Percentiles rank a stretch among this genome's conserved stretches.
These are phyloP conservation scores for Caradrina kadenii DNA, from an alignment of 2,888 invertebrate genomes.

Conservation along the genomic window DNA sequence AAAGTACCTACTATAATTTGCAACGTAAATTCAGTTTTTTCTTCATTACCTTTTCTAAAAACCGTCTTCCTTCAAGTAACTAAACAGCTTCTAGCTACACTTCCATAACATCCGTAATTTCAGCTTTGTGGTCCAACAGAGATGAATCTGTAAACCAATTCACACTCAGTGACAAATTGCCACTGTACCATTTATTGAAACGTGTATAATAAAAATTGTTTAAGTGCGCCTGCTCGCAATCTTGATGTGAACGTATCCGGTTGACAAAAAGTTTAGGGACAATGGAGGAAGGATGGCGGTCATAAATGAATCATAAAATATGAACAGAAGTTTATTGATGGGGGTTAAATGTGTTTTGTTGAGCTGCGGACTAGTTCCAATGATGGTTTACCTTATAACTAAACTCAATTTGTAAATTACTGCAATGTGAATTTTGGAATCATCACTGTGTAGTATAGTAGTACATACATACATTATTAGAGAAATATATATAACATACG, in stretches of 20 bases:
- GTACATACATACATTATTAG: too few species aligned
- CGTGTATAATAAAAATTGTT: constrained; percentile 66
- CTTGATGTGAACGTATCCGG: constrained; percentile 62
- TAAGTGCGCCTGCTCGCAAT: constrained; percentile 57
- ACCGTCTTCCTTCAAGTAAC: neutral
- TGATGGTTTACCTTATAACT: neutral
- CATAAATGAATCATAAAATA: constrained; percentile 59
- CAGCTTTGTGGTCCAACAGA: constrained; percentile 40
- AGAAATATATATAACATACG: too few species aligned
- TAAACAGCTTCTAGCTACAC: neutral
- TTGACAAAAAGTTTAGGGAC: constrained; percentile 45
- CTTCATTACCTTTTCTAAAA: neutral
- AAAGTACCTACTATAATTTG: too few species aligned
- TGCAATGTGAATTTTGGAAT: neutral
- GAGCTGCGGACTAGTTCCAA: constrained; percentile 6
- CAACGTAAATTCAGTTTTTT: too few species aligned
- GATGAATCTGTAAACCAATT: constrained; percentile 69
- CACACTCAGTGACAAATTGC: constrained; percentile 70
- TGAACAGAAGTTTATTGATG: constrained; percentile 50
- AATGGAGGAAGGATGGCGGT: constrained; percentile 40
- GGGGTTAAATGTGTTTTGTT: constrained; percentile 32
- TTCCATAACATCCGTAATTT: constrained; percentile 12
- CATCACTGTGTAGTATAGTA: neutral
- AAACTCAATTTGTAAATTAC: neutral
- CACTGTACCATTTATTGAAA: constrained; percentile 71